These are phyloP conservation scores for Nothoprocta perdicaria DNA, from an alignment of 2,113 vertebrate genomes.

Conservation along the genomic window DNA sequence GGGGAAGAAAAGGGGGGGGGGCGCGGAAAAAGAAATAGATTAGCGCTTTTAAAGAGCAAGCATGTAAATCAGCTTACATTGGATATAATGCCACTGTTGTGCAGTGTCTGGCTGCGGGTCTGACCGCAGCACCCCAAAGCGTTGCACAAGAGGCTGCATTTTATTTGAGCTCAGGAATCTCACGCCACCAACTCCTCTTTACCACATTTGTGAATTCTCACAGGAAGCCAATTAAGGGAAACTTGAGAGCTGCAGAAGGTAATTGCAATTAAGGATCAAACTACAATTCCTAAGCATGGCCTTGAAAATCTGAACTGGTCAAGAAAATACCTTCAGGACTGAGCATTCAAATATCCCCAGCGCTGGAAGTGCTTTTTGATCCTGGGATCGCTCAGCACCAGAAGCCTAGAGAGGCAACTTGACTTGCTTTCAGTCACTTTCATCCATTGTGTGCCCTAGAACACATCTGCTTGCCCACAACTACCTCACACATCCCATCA, in stretches of 20 bases:
- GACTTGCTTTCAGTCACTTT: neutral
- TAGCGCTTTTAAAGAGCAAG: slow-evolving; percentile 61
- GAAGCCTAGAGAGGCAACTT: neutral
- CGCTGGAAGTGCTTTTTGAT: neutral
- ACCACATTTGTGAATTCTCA: slow-evolving; percentile 32
- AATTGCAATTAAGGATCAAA: slow-evolving; percentile 56
- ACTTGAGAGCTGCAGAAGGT: slow-evolving; percentile 49
- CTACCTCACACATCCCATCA: neutral
- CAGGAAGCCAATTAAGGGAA: slow-evolving; percentile 54
- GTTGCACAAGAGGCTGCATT: neutral
- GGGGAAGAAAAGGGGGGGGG: neutral
- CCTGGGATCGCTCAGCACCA: neutral
- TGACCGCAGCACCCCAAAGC: neutral
- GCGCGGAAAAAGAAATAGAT: slow-evolving; percentile 28
- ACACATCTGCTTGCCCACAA: neutral
- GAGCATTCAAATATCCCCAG: neutral
- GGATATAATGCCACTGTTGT: slow-evolving; percentile 60
- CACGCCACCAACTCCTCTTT: neutral
- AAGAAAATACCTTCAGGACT: neutral
- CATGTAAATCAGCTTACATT: slow-evolving; percentile 70
- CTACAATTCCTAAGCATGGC: accelerated
- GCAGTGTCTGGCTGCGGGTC: neutral
- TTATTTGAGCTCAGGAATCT: neutral
- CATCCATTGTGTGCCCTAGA: neutral
- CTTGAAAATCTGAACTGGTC: neutral